Conservation (phyloP, 2,888 invertebrate species). For the Meiosimyza decipiens region DNA sequence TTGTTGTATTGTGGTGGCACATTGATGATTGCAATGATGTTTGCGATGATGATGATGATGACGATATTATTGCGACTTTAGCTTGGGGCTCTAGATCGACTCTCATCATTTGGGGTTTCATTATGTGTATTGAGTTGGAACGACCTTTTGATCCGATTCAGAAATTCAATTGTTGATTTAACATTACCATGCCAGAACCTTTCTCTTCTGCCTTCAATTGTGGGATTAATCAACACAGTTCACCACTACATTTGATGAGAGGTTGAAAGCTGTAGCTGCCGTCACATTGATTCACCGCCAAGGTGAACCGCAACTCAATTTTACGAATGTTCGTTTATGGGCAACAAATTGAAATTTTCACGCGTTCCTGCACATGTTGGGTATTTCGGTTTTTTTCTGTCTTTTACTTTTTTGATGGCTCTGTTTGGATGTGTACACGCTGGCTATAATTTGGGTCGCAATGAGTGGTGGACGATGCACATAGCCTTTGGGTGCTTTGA, state of each 20-base stretch:
- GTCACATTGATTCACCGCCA: slow-evolving; percentile 39
- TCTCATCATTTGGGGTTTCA: slow-evolving; percentile 11
- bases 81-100: slow-evolving; percentile 7
- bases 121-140: slow-evolving; percentile 29
- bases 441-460: slow-evolving; percentile 25
- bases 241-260: not conserved
- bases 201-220: slow-evolving; percentile 30
- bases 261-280: slow-evolving; percentile 24
- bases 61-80: slow-evolving; percentile 16
- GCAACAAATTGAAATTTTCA: slow-evolving; percentile 34
- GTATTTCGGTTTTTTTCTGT: too few species aligned
- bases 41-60: slow-evolving; percentile 15
- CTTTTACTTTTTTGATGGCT: not conserved
- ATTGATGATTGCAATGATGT: slow-evolving; percentile 11
- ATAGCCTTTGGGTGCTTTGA: slow-evolving; percentile 2
- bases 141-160: slow-evolving; percentile 61
- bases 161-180: slow-evolving; percentile 58
- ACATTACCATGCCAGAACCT: slow-evolving; percentile 41
- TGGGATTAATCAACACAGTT: slow-evolving; percentile 15
- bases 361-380: slow-evolving; percentile 32
- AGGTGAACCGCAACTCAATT: slow-evolving; percentile 37
- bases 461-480: slow-evolving; percentile 14
- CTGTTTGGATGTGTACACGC: slow-evolving; percentile 2
- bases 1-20: not conserved
- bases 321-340: not conserved